phyloP scores from a whole-genome alignment of 2,888 invertebrate species.

The Andrena bicolor region DNA sequence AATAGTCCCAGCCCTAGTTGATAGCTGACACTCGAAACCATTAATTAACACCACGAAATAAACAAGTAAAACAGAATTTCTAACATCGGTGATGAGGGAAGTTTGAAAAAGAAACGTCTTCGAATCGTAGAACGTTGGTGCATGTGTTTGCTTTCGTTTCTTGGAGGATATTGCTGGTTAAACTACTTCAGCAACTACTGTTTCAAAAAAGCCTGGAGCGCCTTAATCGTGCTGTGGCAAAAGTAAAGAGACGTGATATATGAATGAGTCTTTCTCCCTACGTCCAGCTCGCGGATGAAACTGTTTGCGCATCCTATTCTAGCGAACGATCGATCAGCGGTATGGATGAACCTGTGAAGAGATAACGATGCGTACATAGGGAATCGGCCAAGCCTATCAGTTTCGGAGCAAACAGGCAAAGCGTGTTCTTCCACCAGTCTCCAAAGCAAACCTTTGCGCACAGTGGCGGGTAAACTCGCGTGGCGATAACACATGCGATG shows the following conservation, averaged over 20 bases:
- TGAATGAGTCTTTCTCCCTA: not conserved
- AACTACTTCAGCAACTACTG: not conserved
- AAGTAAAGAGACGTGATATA: not conserved
- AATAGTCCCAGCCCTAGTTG: too few relatives aligned
- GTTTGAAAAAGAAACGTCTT: conserved; percentile 15
- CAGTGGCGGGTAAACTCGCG: conserved; percentile 32
- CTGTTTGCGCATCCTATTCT: conserved; percentile 3
- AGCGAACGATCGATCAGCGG: conserved; percentile 7
- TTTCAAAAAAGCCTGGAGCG: not conserved
- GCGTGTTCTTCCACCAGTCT: conserved; percentile 48
- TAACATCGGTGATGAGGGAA: not conserved
- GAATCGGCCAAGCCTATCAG: conserved; percentile 35
- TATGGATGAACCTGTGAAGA: conserved; percentile 1
- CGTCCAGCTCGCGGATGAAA: not conserved
- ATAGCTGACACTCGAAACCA: too few relatives aligned
- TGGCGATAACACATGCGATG: conserved; percentile 50
- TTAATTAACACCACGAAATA: not conserved
- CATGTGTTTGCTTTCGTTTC: not conserved
- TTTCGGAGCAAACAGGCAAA: conserved; percentile 29
- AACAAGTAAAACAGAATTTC: not conserved
- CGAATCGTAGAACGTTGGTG: not conserved
- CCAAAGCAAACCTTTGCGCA: conserved; percentile 49
- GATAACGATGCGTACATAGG: conserved; percentile 32
- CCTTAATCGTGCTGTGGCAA: not conserved
- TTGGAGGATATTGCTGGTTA: not conserved